These are phyloP conservation scores for Agonopterix heracliana DNA, from an alignment of 2,888 invertebrate genomes.

Conservation along the genomic window DNA sequence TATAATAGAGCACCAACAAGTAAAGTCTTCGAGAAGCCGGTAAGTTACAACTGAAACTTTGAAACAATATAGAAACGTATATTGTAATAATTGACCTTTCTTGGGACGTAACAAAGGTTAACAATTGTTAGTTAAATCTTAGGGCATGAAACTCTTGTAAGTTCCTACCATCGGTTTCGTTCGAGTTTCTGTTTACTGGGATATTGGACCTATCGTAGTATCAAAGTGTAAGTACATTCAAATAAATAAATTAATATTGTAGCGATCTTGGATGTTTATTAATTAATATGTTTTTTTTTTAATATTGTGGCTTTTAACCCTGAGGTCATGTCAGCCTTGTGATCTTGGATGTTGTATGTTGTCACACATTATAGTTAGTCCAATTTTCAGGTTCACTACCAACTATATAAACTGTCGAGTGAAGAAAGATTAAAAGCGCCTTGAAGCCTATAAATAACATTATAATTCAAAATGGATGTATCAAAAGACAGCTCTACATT, in stretches of 20 bases:
- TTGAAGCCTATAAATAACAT: no score
- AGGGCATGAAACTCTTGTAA: constrained; percentile 24
- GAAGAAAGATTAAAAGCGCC: no score
- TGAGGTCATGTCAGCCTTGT: no score
- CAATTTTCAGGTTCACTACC: no score
- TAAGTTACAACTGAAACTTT: constrained; percentile 29
- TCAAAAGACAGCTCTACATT: no score
- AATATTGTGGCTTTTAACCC: no score
- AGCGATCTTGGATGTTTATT: no score
- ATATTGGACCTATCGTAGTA: neutral
- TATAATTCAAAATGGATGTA: no score
- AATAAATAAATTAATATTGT: neutral
- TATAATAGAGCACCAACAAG: constrained; percentile 15
- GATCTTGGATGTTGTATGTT: no score
- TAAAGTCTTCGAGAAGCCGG: constrained; percentile 19
- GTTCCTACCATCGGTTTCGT: neutral
- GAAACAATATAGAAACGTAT: constrained; percentile 41
- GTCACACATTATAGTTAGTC: no score
- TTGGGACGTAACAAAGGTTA: constrained; percentile 37
- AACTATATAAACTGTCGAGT: no score
- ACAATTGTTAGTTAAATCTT: constrained; percentile 35
- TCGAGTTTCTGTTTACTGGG: neutral
- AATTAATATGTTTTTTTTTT: no score
- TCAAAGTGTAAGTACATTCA: neutral
- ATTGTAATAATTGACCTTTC: constrained; percentile 41